phyloP scores from a whole-genome alignment of 2,888 invertebrate species.

The Heliconius erato region DNA sequence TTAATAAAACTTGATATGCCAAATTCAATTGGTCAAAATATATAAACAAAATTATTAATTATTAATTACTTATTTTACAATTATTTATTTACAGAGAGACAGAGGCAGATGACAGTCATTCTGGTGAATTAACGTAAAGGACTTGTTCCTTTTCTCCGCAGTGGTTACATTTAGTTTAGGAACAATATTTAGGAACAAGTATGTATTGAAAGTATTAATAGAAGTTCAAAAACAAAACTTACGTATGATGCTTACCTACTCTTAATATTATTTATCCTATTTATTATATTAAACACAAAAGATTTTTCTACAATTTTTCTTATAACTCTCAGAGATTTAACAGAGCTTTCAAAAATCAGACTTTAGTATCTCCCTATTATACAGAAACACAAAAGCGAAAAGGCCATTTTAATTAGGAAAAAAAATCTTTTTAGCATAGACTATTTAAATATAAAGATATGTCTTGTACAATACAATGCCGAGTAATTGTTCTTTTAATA shows the following conservation, averaged over 20 bases:
- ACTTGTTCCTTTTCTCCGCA: no score
- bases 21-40: no score
- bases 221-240: background rate
- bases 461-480: constrained; percentile 27
- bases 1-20: no score
- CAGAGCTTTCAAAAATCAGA: constrained; percentile 13
- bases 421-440: constrained; percentile 15
- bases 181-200: no score
- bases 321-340: background rate
- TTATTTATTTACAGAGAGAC: no score
- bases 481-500: constrained; percentile 47
- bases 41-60: no score
- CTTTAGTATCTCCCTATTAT: constrained; percentile 19
- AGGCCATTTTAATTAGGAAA: constrained; percentile 38
- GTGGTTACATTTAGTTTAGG: no score
- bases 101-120: no score
- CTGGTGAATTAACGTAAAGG: no score
- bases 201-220: background rate
- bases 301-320: background rate
- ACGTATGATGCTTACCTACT: background rate
- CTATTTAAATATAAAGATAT: constrained; percentile 30
- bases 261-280: background rate
- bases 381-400: constrained; percentile 7
- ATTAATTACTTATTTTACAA: no score
- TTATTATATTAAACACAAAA: background rate